phyloP scores from a whole-genome alignment of 2,113 vertebrate species.

The Myrmecophaga tridactyla region DNA sequence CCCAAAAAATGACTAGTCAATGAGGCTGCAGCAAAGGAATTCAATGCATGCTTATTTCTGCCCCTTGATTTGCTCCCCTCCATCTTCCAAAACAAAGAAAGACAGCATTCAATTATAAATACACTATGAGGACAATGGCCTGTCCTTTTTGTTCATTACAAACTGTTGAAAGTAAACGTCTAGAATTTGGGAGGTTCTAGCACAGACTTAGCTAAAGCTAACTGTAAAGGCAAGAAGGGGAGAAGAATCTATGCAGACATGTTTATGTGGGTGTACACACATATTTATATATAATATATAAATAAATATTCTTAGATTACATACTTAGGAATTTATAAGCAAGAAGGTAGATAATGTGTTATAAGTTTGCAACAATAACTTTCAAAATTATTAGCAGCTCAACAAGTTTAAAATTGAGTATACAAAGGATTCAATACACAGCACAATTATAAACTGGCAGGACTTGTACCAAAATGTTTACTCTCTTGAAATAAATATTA shows the following conservation, averaged over 20 bases:
- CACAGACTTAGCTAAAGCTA: slow-evolving; percentile 33
- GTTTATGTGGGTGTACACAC: not conserved
- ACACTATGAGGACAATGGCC: slow-evolving; percentile 67
- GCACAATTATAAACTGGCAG: not conserved
- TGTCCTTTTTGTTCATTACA: not conserved
- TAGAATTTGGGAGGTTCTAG: slow-evolving; percentile 37
- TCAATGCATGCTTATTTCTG: not conserved
- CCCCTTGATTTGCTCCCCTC: not conserved
- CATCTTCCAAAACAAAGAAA: slow-evolving; percentile 56
- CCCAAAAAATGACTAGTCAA: not conserved
- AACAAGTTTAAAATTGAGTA: not conserved
- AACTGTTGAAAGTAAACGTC: slow-evolving; percentile 60
- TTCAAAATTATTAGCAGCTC: not conserved
- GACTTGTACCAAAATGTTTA: not conserved
- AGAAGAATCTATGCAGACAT: slow-evolving; percentile 37
- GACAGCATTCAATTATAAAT: slow-evolving; percentile 58
- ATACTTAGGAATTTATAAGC: not conserved
- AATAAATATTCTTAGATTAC: not conserved
- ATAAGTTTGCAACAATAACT: not conserved
- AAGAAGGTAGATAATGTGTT: not conserved
- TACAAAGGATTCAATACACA: not conserved
- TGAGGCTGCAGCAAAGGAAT: not conserved
- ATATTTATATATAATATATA: not conserved
- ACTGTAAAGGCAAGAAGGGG: not conserved
- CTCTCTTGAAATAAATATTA: not conserved